phyloP scores from a whole-genome alignment of 2,797 vertebrate genomes.

The Ctenosaura bakeri region DNA sequence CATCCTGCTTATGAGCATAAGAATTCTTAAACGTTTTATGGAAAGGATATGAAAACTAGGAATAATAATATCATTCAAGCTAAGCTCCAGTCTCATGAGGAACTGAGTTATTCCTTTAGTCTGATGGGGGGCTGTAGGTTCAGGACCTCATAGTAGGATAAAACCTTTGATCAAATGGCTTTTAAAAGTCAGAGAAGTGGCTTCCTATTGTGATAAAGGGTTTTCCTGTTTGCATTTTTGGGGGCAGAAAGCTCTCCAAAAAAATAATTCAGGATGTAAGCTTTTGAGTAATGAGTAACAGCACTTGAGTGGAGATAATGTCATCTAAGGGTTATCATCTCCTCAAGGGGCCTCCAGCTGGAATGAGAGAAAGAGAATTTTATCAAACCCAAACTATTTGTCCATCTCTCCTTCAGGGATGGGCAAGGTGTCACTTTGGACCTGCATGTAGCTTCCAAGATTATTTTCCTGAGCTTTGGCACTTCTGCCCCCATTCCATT shows the following conservation, averaged over 20 bases:
- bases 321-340: slow-evolving; percentile 7
- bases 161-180: background rate
- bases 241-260: slow-evolving; percentile 37
- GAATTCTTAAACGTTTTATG: slow-evolving; percentile 62
- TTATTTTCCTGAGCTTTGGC: too few species aligned
- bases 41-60: slow-evolving; percentile 56
- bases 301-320: slow-evolving; percentile 21
- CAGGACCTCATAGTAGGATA: background rate
- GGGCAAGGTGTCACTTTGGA: too few species aligned
- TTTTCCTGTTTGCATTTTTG: slow-evolving; percentile 25
- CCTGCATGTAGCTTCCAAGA: too few species aligned
- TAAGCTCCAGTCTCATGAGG: background rate
- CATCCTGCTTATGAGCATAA: slow-evolving; percentile 86
- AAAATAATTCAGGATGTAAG: slow-evolving; percentile 20
- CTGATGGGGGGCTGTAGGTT: background rate
- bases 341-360: background rate
- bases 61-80: background rate
- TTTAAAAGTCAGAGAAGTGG: background rate
- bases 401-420: background rate
- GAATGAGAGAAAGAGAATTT: background rate
- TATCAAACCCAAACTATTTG: background rate
- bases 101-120: background rate
- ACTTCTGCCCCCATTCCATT: too few species aligned
- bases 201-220: slow-evolving; percentile 16
- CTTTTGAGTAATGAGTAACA: slow-evolving; percentile 7